A percentile compares a stretch with the other conserved stretches of the same genome.
Conservation (phyloP, 1,140 invertebrate species). For the Whitmania pigra region DNA sequence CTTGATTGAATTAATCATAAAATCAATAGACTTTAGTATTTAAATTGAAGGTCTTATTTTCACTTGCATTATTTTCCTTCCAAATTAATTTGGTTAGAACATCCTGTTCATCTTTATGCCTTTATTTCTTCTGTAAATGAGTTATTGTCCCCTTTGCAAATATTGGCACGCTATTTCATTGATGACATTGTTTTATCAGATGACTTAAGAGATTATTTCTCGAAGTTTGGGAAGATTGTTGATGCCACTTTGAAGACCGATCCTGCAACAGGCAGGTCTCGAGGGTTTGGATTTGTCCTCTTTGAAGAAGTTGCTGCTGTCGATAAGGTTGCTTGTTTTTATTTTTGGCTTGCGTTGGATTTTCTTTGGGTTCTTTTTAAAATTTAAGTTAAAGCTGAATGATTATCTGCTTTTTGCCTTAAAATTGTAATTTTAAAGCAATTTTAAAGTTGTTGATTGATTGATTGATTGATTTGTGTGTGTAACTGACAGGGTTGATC, state of each 20-base stretch:
- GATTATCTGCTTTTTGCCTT: too few species aligned
- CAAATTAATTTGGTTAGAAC: too few species aligned
- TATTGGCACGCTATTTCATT: not conserved
- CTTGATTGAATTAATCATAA: not conserved
- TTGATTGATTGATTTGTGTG: too few species aligned
- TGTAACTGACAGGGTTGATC: too few species aligned
- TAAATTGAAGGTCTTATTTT: constrained; percentile 13
- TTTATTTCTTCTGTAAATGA: too few species aligned
- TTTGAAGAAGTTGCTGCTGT: constrained; percentile 65
- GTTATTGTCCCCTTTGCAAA: too few species aligned
- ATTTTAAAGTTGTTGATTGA: too few species aligned
- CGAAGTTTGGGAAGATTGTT: constrained; percentile 79
- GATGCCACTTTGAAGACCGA: constrained; percentile 96
- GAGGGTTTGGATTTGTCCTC: constrained; percentile 90
- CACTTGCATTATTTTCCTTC: constrained; percentile 36
- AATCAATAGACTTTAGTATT: not conserved
- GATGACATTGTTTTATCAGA: constrained; percentile 36
- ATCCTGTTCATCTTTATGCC: too few species aligned
- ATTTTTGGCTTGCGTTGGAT: too few species aligned
- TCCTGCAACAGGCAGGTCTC: constrained; percentile 76
- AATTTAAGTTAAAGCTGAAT: too few species aligned
- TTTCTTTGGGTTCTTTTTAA: too few species aligned
- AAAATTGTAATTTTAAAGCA: too few species aligned
- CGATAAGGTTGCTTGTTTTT: constrained; percentile 21
- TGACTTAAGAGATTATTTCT: constrained; percentile 27